phyloP scores from a whole-genome alignment of 2,888 invertebrate species.

The Ypsolopha scabrella region DNA sequence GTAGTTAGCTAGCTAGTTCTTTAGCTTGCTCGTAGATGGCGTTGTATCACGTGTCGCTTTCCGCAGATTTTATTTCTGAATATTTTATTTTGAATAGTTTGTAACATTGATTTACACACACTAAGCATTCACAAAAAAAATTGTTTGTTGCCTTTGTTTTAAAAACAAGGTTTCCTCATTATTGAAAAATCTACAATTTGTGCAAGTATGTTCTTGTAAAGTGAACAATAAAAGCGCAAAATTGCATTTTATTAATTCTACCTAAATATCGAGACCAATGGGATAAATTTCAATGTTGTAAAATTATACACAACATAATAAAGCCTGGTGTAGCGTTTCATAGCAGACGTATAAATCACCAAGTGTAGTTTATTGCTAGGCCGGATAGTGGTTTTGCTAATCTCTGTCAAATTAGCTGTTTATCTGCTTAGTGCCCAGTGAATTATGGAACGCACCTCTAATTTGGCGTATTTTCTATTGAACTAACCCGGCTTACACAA shows the following conservation, averaged over 20 bases:
- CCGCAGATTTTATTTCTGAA: neutral
- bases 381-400: neutral
- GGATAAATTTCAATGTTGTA: too few relatives aligned
- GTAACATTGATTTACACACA: too few relatives aligned
- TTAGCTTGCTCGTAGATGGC: neutral
- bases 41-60: neutral
- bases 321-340: too few relatives aligned
- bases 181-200: too few relatives aligned
- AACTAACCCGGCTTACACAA: neutral
- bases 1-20: neutral
- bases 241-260: neutral
- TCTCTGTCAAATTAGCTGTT: slow-evolving; percentile 3
- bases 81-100: too few relatives aligned
- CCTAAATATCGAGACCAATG: neutral
- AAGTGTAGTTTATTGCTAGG: neutral
- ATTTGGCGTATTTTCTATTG: neutral
- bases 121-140: too few relatives aligned
- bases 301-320: too few relatives aligned
- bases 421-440: neutral
- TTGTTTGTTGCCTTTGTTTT: neutral
- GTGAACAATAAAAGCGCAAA: neutral
- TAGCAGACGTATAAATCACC: neutral
- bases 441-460: neutral
- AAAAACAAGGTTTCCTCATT: neutral
- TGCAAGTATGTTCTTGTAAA: neutral